Percentiles rank a stretch among this genome's conserved stretches.
Evolutionary conservation across 2,888 invertebrate genomes (phyloP).

Genomic region (Chrysolina americana): DNA sequence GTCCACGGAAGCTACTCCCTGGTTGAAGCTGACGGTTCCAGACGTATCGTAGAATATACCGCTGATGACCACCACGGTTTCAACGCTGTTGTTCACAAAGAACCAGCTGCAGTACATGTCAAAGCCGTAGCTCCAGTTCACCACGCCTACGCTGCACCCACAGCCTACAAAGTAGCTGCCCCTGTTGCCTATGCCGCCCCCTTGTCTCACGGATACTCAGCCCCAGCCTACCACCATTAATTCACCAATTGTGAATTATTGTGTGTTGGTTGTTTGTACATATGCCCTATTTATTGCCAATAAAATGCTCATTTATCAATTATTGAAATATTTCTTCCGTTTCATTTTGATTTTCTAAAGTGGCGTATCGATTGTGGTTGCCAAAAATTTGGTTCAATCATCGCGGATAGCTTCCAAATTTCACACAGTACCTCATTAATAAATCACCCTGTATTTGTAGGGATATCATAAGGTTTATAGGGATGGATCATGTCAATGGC

Average conservation of each 20-base stretch:
- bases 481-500: too few relatives aligned
- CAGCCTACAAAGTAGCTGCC: constrained; percentile 49
- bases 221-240: constrained; percentile 26
- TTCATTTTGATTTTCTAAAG: neutral
- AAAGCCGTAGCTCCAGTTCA: constrained; percentile 51
- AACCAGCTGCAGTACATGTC: constrained; percentile 54
- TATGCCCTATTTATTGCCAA: constrained; percentile 7
- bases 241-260: neutral
- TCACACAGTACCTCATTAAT: too few relatives aligned
- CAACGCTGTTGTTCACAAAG: constrained; percentile 72
- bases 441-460: too few relatives aligned
- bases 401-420: too few relatives aligned
- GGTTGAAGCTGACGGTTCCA: constrained; percentile 72
- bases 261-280: constrained; percentile 4
- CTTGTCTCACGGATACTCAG: constrained; percentile 9
- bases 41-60: constrained; percentile 71
- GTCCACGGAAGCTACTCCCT: constrained; percentile 72
- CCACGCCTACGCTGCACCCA: too few relatives aligned
- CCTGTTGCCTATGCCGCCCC: constrained; percentile 39
- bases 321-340: neutral
- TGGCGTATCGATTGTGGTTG: too few relatives aligned
- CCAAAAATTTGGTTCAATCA: too few relatives aligned
- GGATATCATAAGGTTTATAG: too few relatives aligned
- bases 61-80: constrained; percentile 72
- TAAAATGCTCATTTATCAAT: neutral